Base-by-base conservation (phyloP, 2,888 invertebrate species). In the Luffia ferchaultella region DNA sequence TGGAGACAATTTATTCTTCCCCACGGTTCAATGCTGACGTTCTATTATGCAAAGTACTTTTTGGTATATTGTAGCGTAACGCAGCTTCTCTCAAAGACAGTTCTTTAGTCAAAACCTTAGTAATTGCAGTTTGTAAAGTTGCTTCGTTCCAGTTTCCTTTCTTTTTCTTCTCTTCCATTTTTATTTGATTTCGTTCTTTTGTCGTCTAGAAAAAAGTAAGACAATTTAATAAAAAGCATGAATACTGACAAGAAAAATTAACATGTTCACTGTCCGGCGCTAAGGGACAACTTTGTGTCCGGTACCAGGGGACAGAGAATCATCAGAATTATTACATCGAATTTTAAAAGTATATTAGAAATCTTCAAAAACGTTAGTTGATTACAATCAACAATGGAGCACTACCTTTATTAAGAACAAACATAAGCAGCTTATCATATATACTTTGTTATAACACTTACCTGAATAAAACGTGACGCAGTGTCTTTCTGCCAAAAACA, bases 1-100 rank as follows among this genome's bases (percentile, higher is more conserved):
- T 15, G 54, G 54, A 49, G 53, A 55, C n/a, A 56, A 30, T 17
- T 56, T 54, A 18, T 52, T 49, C 49, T 48, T 52, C 17, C 43
- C 51, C 44, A n/a, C 19, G 20, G 15, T 52, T 52, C 16, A 52
- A 19, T 15, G 41, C 20, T 19, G 20, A 40, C 42, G 46, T 46
- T 42, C 46, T 50, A 42, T 50, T 46, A 52, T 49, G 48, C 46
- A 52, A 9, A 20, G 49, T 49, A 42, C 49, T 52, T 49, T 42
- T 52, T 18, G 49, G 49, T 16, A 52, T 46, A 20, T 46, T 46
- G 45, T 50, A 48, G 15, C 48, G 53, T 2, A 16, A 2, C 15
- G 44, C 2, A 49, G 49, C 49, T 49, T 49, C 19, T 43, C 49
- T 42, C 19, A 49, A 12, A 20, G 16, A 18, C 49, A 44, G 54